Conservation (phyloP, 2,888 invertebrate genomes). For the Hypomecis punctinalis region DNA sequence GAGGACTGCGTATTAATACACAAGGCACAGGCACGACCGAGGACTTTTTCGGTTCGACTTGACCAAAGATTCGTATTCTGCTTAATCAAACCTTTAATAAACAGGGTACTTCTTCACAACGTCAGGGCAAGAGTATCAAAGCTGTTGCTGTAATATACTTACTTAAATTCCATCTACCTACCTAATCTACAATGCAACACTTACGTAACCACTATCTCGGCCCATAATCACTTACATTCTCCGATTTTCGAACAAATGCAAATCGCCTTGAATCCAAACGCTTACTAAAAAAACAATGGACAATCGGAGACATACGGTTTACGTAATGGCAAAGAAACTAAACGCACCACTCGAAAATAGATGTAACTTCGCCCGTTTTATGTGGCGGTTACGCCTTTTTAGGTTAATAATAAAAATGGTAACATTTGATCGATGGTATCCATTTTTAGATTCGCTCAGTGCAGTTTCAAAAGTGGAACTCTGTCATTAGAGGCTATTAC, state of each 20-base stretch:
- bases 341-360: constrained; percentile 10
- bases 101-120: too few species aligned
- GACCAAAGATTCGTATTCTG: too few species aligned
- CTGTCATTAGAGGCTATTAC: constrained; percentile 67
- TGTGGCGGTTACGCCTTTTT: constrained; percentile 15
- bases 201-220: constrained; percentile 20
- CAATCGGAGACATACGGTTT: constrained; percentile 41
- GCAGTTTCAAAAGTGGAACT: constrained; percentile 65
- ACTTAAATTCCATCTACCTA: neutral
- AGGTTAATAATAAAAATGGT: constrained; percentile 15
- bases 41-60: too few species aligned
- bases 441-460: constrained; percentile 56
- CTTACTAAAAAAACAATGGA: constrained; percentile 44
- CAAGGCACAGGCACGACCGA: too few species aligned
- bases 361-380: constrained; percentile 4
- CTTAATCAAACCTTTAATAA: too few species aligned
- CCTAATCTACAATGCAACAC: constrained; percentile 4
- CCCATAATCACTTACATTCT: constrained; percentile 33
- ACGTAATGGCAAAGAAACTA: constrained; percentile 37
- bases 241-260: constrained; percentile 31
- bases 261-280: constrained; percentile 35
- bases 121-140: too few species aligned
- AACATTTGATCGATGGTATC: constrained; percentile 64
- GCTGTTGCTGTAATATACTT: neutral
- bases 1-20: too few species aligned